A percentile compares a stretch with the other conserved stretches of the same genome.
These are phyloP conservation scores for Synergus umbraculus DNA, from an alignment of 2,888 invertebrate species.

Conservation along the genomic window DNA sequence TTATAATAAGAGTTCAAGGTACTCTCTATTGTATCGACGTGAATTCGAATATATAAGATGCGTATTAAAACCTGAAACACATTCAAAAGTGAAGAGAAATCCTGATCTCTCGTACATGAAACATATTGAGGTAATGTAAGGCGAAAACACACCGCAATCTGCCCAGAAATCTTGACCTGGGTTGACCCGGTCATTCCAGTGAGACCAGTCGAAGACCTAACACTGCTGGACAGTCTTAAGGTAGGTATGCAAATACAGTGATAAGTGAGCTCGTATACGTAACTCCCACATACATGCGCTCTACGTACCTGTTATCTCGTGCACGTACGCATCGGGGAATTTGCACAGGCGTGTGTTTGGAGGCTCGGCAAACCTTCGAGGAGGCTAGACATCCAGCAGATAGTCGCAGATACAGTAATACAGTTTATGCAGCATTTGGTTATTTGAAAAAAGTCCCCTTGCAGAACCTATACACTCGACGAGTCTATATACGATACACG, in stretches of 20 bases:
- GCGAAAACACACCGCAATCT: not conserved
- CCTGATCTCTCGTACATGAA: not conserved
- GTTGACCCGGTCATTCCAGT: constrained; percentile 26
- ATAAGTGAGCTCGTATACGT: constrained; percentile 43
- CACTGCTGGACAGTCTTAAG: constrained; percentile 45
- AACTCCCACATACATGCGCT: not conserved
- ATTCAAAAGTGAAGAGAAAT: too few relatives aligned
- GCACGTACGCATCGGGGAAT: constrained; percentile 46
- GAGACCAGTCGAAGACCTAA: constrained; percentile 36
- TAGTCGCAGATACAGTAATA: constrained; percentile 46
- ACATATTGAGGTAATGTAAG: not conserved
- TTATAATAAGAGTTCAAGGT: too few relatives aligned
- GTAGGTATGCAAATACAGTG: constrained; percentile 54
- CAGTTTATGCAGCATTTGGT: constrained; percentile 44
- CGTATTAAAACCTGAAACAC: too few relatives aligned
- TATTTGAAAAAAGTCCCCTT: constrained; percentile 41
- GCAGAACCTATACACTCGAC: too few relatives aligned
- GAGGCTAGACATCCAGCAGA: constrained; percentile 46
- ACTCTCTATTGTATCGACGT: too few relatives aligned
- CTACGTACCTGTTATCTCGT: constrained; percentile 49
- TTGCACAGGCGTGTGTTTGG: constrained; percentile 43
- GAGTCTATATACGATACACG: constrained; percentile 3
- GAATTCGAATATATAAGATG: not conserved
- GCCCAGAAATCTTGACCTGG: not conserved
- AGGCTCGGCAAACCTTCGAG: constrained; percentile 49